phyloP scores from a whole-genome alignment of 2,113 vertebrate species.

The Rhinolophus sinicus region DNA sequence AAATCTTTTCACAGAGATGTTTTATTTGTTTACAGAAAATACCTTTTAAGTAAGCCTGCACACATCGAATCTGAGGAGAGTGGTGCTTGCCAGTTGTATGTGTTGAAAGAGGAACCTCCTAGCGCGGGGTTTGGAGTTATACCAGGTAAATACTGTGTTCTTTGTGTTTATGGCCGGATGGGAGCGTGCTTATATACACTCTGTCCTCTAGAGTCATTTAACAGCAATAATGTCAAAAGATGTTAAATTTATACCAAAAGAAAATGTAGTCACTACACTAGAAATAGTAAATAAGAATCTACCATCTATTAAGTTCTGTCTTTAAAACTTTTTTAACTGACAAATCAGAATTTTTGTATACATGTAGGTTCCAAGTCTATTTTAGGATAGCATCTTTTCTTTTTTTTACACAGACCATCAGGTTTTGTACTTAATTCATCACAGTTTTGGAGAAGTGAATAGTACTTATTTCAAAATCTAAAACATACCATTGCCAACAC shows the following conservation, averaged over 20 bases:
- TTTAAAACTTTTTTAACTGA: background rate
- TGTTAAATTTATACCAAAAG: background rate
- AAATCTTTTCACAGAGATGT: slow-evolving; percentile 7
- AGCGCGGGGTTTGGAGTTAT: slow-evolving; percentile 89
- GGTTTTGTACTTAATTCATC: slow-evolving; percentile 40
- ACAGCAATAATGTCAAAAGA: background rate
- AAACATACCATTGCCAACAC: background rate
- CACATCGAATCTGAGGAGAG: slow-evolving; percentile 89
- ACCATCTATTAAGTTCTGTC: background rate
- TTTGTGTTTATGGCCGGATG: background rate
- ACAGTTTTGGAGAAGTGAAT: background rate
- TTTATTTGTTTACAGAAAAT: slow-evolving; percentile 89
- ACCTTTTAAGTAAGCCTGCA: slow-evolving; percentile 93
- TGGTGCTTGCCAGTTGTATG: slow-evolving; percentile 92
- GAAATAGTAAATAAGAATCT: background rate
- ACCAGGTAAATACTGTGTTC: slow-evolving; percentile 84
- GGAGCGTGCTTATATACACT: no score
- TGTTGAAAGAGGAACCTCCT: slow-evolving; percentile 89
- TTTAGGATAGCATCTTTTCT: background rate
- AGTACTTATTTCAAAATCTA: background rate
- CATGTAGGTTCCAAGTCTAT: background rate
- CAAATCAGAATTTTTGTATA: slow-evolving; percentile 18
- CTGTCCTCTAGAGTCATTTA: background rate
- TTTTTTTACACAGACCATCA: background rate
- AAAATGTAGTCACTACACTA: background rate